Base-by-base conservation (phyloP, 2,888 invertebrate genomes). In the Melitaea athalia region DNA sequence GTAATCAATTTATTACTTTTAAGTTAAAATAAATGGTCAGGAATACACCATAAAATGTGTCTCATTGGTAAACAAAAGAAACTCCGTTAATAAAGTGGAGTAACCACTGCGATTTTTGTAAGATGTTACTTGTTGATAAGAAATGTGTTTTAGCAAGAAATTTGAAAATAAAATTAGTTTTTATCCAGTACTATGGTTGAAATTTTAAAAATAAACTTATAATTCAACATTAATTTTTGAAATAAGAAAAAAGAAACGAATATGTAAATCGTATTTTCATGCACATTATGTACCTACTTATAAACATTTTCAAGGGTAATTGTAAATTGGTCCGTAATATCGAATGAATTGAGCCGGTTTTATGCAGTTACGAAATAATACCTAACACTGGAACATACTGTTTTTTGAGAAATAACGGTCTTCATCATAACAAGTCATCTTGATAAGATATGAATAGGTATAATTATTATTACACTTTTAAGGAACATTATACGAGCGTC, bases 1-100 rank as follows among this genome's bases (percentile, higher is more conserved):
- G n/a, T n/a, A n/a, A 49, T 60, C 15, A 65, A 65, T 53, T 24
- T 33, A 15, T 43, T 45, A 31, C 50, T 15, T 59, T 24, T 52
- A 59, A 60, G 60, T 60, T 14, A 17, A 17, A 42, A 55, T 49
- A 49, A 42, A 15, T 55, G 45, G n/a, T 43, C 14, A 17, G 15
- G 47, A 42, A 42, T 59, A 42, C 33, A 33, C 4, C 4, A 33
- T 6, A 33, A 33, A 33, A 33, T 33, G 33, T 33, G 33, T 6
- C 33, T 33, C 3, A 33, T 33, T 33, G 6, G 3, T 33, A 33
- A 33, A 33, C 6, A 33, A 33, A 33, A 5, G 3, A 33, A 6
- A 6, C 6, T 33, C n/a, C n/a, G n/a, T n/a, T n/a, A n/a, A n/a
- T n/a, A n/a, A n/a, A n/a, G n/a, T n/a, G n/a, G n/a, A n/a, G n/a